Base-by-base conservation (phyloP, 2,888 invertebrate genomes). In the Leistus spinibarbis region DNA sequence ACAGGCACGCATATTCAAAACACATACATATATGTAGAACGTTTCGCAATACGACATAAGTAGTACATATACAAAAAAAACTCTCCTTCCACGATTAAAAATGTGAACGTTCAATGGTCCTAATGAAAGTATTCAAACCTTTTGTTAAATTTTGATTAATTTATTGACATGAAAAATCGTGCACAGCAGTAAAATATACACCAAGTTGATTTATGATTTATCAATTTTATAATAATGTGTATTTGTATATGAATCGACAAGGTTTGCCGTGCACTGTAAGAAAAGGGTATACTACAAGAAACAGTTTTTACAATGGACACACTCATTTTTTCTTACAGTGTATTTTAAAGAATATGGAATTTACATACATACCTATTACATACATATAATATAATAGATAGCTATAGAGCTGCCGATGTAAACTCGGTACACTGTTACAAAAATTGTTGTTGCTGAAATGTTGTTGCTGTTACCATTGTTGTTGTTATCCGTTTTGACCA, bases 391-490 rank as follows among this genome's bases (percentile, higher is more conserved):
- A 63, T 19, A 40, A 22, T 22, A 22, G n/a, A 40, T 71, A 72
- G 71, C 71, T 72, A 72, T 72, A 72, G 65, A 72, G 72, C 72
- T 72, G 72, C 72, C 72, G 72, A 66, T 16, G 16, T n/a, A n/a
- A n/a, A 67, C 17, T 53, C 67, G 66, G 73, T 23, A 62, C 67
- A 73, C 72, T 70, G 77, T 77, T 78, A 82, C 81, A 40, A n/a
- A n/a, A n/a, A 83, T 84, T 83, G 84, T 85, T 85, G 84, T 84
- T 84, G 84, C 84, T 83, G 79, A 79, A 82, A 82, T 83, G 84
- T 85, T 85, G 84, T 84, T 85, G 84, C 83, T 85, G 84, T 84
- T 84, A 75, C 63, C 63, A 84, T 84, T 85, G 84, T 85, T 85
- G 81, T 83, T 84, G 83, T 83, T 82, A 82, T 81, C 78, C 67